phyloP scores from a whole-genome alignment of 2,888 invertebrate genomes.

The Cantharis flavilabris region DNA sequence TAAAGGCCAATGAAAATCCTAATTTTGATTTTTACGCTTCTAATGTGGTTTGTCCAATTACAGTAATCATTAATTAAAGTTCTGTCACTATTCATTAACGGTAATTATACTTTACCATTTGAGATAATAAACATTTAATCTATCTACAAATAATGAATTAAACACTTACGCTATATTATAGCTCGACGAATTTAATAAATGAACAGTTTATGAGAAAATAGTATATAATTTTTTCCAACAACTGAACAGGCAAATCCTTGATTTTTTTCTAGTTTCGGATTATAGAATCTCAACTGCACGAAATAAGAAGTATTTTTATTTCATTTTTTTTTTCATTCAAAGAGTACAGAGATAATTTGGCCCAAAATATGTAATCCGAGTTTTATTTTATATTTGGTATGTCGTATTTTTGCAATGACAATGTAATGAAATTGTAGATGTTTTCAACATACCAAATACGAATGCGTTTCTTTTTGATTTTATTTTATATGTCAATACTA shows the following conservation, averaged over 20 bases:
- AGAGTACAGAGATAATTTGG: too few relatives aligned
- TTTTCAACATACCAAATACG: conserved; percentile 7
- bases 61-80: background rate
- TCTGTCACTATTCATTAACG: background rate
- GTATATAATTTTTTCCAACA: background rate
- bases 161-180: background rate
- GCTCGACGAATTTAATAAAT: background rate
- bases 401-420: background rate
- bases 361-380: too few relatives aligned
- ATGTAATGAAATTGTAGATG: background rate
- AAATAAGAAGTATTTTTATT: too few relatives aligned
- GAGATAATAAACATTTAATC: background rate
- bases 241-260: too few relatives aligned
- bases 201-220: background rate
- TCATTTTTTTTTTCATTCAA: too few relatives aligned
- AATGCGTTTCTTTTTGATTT: background rate
- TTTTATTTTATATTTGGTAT: background rate
- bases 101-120: background rate
- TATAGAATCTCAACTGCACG: too few relatives aligned
- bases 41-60: background rate
- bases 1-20: background rate
- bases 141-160: background rate
- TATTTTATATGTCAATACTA: conserved; percentile 22
- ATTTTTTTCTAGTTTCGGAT: too few relatives aligned
- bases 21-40: background rate